phyloP scores from a whole-genome alignment of 2,888 invertebrate species.

The Cheilosia urbana region DNA sequence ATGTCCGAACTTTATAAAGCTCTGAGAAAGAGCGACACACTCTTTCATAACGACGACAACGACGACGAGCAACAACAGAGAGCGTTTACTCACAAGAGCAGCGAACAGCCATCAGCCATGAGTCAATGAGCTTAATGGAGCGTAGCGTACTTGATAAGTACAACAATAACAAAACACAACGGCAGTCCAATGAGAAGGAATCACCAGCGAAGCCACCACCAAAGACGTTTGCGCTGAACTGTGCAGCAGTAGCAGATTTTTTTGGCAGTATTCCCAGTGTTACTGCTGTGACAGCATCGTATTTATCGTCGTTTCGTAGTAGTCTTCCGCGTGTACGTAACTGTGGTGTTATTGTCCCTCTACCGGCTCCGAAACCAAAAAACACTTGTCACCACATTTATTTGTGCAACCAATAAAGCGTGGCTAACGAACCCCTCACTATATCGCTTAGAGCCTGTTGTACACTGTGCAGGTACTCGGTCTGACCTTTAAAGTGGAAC shows the following conservation, averaged over 20 bases:
- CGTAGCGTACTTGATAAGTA: conserved; percentile 70
- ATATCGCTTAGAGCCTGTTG: conserved; percentile 37
- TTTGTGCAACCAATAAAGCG: conserved; percentile 57
- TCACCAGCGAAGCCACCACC: conserved; percentile 36
- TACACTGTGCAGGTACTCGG: conserved; percentile 9
- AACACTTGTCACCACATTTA: conserved; percentile 36
- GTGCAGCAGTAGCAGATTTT: conserved; percentile 63
- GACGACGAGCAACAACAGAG: conserved; percentile 23
- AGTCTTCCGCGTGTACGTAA: conserved; percentile 22
- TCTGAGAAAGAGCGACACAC: conserved; percentile 14
- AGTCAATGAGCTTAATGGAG: conserved; percentile 74
- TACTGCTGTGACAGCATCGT: conserved; percentile 69
- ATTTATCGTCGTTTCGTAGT: conserved; percentile 23
- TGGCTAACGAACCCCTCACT: conserved; percentile 46
- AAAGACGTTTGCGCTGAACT: conserved; percentile 56
- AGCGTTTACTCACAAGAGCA: conserved; percentile 44
- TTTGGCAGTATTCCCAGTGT: conserved; percentile 73
- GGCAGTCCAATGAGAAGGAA: conserved; percentile 60
- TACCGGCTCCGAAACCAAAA: conserved; percentile 10
- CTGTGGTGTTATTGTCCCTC: conserved; percentile 47
- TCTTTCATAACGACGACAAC: conserved; percentile 8
- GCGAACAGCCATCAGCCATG: conserved; percentile 20
- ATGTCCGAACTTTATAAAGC: conserved; percentile 34
- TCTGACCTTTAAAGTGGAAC: conserved; percentile 64
- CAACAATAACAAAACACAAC: conserved; percentile 10